These are phyloP conservation scores for Pecten maximus DNA, from an alignment of 2,888 invertebrate species.

Conservation along the genomic window DNA sequence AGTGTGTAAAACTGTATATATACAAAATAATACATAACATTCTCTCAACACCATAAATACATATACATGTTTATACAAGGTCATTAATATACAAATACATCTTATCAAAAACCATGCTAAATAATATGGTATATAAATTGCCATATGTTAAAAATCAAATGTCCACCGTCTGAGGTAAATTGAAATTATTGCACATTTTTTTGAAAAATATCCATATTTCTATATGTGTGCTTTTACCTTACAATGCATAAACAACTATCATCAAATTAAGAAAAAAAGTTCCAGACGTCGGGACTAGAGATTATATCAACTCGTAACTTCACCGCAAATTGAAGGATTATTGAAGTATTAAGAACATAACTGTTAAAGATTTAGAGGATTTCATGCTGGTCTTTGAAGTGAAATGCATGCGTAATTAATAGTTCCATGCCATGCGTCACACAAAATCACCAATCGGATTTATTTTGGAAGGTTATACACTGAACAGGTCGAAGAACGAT, in stretches of 20 bases:
- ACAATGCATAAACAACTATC: neutral
- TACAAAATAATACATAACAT: neutral
- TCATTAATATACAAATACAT: neutral
- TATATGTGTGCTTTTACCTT: neutral
- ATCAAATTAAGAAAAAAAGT: neutral
- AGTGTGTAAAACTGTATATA: neutral
- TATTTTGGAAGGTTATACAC: neutral
- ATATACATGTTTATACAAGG: neutral
- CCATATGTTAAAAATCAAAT: neutral
- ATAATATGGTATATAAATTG: neutral
- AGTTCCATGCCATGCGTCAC: neutral
- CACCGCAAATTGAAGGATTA: constrained; percentile 22
- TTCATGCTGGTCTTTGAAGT: constrained; percentile 28
- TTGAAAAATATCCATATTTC: neutral
- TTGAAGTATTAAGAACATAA: neutral
- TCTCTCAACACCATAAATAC: neutral
- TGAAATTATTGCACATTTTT: neutral
- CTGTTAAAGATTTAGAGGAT: constrained; percentile 9
- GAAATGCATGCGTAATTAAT: constrained; percentile 2
- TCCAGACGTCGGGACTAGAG: constrained; percentile 4
- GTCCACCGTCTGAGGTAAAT: constrained; percentile 11
- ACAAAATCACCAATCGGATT: constrained; percentile 28
- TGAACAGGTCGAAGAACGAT: neutral
- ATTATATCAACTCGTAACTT: constrained; percentile 16
- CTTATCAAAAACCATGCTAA: neutral